Evolutionary conservation across 2,113 vertebrate species (phyloP).

Genomic region (Gadus chalcogrammus): DNA sequence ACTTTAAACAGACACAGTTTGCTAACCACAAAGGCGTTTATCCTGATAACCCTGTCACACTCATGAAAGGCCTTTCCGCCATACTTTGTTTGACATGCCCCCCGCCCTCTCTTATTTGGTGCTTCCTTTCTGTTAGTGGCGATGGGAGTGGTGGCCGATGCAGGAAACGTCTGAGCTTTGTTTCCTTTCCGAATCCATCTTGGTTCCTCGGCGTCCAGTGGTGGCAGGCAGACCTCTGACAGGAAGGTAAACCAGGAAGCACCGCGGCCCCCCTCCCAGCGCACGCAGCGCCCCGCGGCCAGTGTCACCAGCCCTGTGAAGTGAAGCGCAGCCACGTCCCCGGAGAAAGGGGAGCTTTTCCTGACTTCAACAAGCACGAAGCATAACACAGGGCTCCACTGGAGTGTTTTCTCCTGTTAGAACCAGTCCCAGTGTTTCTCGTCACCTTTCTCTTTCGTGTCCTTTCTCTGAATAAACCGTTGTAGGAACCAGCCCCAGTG

Average conservation of each 20-base stretch:
- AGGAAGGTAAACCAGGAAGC: slow-evolving; percentile 31
- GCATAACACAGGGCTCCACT: no score
- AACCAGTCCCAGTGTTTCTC: no score
- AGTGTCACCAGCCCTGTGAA: background rate
- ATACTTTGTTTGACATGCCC: slow-evolving; percentile 7
- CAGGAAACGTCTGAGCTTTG: slow-evolving; percentile 57
- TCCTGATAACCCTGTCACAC: background rate
- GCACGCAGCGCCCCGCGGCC: background rate
- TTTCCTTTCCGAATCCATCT: slow-evolving; percentile 52
- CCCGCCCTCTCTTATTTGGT: slow-evolving; percentile 14
- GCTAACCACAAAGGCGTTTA: background rate
- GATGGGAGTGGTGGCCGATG: background rate
- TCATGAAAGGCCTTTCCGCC: background rate
- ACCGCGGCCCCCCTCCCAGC: slow-evolving; percentile 21
- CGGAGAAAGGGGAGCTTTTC: background rate
- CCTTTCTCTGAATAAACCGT: no score
- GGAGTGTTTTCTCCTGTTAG: no score
- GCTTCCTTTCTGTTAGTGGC: slow-evolving; percentile 48
- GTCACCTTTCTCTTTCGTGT: no score
- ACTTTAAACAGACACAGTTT: background rate
- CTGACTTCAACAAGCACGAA: background rate
- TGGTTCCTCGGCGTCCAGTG: slow-evolving; percentile 24
- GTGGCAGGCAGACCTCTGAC: slow-evolving; percentile 19
- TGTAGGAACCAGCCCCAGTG: no score
- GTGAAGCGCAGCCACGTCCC: background rate